Evolutionary conservation across 2,797 vertebrate species (phyloP), one percentile per base, ranked within the genome.

Genomic region (Gallinago solitaria): DNA sequence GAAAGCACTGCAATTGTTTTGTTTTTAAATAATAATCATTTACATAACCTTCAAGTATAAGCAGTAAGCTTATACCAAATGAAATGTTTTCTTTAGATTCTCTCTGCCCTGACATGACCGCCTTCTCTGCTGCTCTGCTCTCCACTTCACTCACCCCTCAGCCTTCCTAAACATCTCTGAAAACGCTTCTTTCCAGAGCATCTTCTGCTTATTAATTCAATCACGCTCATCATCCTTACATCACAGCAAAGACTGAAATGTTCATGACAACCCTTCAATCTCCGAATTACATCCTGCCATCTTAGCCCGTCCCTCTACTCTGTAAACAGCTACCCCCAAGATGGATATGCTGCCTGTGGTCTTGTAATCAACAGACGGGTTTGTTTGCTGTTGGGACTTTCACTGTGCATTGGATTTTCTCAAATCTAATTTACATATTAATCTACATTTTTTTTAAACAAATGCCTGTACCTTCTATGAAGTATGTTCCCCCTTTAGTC

Each of bases 401-500:
- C 5, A 5, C 7, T 48, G 64, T n/a, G n/a, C 33, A 69, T 37
- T 43, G 60, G 30, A 33, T 57, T 90, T 63, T 39, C 69, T 81
- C 69, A 81, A 80, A 23, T 39, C 33, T 59, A 71, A 37, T 28
- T 84, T 56, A 64, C 6, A 82, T 6, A 4, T 50, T 39, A 20
- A 67, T 7, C 17, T 64, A 30, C 48, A 5, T 27, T 57, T 65
- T 65, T 60, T 76, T 83, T 68, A 12, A 89, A 53, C 21, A 59
- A 5, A 12, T 19, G 17, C 4, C 60, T 48, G 24, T 19, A 57
- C 10, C 18, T 50, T 39, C 41, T n/a, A 35, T 1, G 9, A 68
- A 76, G 21, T 1, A 0, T 19, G 11, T 0, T 4, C 1, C 3
- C 24, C 11, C 69, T 94, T 18, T 39, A 24, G 37, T 50, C 41